Percentiles rank a stretch among this genome's conserved stretches.
These are phyloP conservation scores for Percina caprodes DNA, from an alignment of 2,113 vertebrate species.

Conservation along the genomic window DNA sequence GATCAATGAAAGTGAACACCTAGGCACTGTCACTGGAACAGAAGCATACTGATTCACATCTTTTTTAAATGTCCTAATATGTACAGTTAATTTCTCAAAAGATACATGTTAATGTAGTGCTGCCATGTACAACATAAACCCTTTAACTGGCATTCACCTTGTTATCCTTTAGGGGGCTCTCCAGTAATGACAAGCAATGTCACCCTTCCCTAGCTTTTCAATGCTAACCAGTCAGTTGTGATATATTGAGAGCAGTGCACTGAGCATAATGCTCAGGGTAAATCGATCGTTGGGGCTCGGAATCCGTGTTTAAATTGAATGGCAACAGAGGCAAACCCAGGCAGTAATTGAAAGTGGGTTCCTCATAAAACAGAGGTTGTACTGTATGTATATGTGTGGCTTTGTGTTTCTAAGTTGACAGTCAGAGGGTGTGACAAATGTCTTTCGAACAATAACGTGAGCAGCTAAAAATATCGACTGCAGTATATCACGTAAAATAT, in stretches of 20 bases:
- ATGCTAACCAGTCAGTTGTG: conserved; percentile 56
- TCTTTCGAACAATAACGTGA: conserved; percentile 24
- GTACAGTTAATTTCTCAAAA: neutral
- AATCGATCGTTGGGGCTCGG: conserved; percentile 53
- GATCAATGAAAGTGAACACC: conserved; percentile 16
- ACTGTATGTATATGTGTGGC: neutral
- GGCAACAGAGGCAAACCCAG: conserved; percentile 41
- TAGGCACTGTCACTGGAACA: neutral
- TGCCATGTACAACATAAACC: neutral
- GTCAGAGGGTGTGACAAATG: neutral
- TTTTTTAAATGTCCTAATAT: neutral
- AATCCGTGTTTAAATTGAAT: conserved; percentile 60
- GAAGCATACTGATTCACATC: neutral
- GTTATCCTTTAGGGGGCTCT: conserved; percentile 75
- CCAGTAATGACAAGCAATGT: conserved; percentile 53
- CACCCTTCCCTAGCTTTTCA: conserved; percentile 48
- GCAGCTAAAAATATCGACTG: conserved; percentile 30
- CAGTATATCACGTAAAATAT: conserved; percentile 18
- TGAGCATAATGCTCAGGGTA: conserved; percentile 48
- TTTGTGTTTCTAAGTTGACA: conserved; percentile 27
- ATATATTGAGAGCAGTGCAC: conserved; percentile 57
- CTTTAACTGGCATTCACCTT: conserved; percentile 40
- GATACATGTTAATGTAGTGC: neutral
- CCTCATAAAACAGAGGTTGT: conserved; percentile 31
- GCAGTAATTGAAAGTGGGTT: conserved; percentile 58